phyloP scores from a whole-genome alignment of 2,113 vertebrate genomes.

The Perognathus longimembris region DNA sequence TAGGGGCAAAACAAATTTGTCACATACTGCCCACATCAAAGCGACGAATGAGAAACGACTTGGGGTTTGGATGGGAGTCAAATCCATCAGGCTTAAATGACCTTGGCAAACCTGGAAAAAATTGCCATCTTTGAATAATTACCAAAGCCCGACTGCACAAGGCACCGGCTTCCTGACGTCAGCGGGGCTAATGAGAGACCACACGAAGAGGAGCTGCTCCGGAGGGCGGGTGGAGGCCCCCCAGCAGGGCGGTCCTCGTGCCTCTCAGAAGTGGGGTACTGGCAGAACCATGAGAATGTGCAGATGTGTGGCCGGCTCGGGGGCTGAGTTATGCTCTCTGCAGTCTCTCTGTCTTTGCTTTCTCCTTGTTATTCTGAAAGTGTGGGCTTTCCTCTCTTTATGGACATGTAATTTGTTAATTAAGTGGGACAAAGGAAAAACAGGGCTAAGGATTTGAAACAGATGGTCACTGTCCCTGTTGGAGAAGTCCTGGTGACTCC shows the following conservation, averaged over 20 bases:
- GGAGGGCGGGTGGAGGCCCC: no score
- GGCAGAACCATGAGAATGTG: no score
- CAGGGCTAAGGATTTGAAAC: not conserved
- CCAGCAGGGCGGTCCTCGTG: fast-evolving
- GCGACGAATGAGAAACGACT: not conserved
- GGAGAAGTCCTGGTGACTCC: not conserved
- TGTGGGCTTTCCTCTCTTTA: not conserved
- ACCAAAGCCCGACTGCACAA: not conserved
- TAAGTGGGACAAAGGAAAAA: not conserved
- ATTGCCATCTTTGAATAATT: conserved; percentile 1
- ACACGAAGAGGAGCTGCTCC: not conserved
- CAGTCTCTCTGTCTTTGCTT: not conserved
- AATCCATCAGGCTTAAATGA: not conserved
- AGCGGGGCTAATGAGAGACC: not conserved
- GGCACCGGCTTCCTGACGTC: not conserved
- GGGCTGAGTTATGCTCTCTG: not conserved
- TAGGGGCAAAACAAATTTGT: not conserved
- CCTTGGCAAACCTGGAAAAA: conserved; percentile 17
- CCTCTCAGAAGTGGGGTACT: not conserved
- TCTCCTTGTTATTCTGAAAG: not conserved
- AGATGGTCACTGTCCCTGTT: not conserved
- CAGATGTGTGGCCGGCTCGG: fast-evolving
- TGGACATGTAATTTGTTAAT: not conserved
- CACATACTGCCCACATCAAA: not conserved
- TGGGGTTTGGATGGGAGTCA: not conserved